These are phyloP conservation scores for Leptosomus discolor DNA, from an alignment of 2,113 vertebrate species.

Conservation along the genomic window DNA sequence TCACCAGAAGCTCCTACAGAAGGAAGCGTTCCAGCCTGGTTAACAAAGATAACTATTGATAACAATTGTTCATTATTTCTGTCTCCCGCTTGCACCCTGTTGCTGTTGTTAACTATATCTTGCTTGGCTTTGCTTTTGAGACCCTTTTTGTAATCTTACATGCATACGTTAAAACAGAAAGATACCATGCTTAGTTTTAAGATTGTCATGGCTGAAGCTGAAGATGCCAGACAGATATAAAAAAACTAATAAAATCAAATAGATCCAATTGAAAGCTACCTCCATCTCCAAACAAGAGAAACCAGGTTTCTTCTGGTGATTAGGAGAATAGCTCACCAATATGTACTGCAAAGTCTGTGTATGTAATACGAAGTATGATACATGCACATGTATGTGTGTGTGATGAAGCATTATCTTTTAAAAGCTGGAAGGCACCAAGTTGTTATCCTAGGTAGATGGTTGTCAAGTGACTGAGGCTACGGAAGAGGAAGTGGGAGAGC, in stretches of 20 bases:
- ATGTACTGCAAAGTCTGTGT: not conserved
- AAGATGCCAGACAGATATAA: not conserved
- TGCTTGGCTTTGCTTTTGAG: not conserved
- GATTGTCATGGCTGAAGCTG: not conserved
- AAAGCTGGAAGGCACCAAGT: not conserved
- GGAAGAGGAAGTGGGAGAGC: constrained; percentile 34
- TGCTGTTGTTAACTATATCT: not conserved
- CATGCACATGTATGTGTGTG: not conserved
- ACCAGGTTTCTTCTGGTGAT: not conserved
- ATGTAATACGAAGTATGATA: not conserved
- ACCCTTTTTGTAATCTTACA: not conserved
- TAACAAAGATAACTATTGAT: not conserved
- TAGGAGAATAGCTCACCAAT: not conserved
- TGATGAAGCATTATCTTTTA: not conserved
- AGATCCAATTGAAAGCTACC: not conserved
- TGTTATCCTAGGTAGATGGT: not conserved
- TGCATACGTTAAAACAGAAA: not conserved
- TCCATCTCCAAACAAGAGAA: not conserved
- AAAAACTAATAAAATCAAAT: not conserved
- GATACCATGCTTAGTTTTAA: not conserved
- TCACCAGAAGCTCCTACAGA: not conserved
- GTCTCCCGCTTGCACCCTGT: not conserved
- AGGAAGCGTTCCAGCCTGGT: not conserved
- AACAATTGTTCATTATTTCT: not conserved
- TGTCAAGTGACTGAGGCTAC: not conserved